phyloP scores from a whole-genome alignment of 2,113 vertebrate species.

The Oophaga pumilio region DNA sequence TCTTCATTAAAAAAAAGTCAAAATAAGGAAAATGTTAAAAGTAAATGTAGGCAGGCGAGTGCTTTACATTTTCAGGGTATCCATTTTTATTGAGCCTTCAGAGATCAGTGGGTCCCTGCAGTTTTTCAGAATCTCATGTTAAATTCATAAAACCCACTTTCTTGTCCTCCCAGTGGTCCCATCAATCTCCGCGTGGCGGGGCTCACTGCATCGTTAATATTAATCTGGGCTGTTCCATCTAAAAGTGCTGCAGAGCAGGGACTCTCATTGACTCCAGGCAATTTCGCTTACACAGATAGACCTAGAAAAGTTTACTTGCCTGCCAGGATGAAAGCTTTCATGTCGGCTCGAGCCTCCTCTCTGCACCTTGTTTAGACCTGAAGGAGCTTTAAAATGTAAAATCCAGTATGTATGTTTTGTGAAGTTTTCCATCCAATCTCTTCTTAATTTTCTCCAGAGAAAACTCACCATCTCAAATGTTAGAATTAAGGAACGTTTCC shows the following conservation, averaged over 20 bases:
- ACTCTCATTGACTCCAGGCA: slow-evolving; percentile 67
- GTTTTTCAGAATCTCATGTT: slow-evolving; percentile 66
- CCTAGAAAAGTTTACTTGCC: slow-evolving; percentile 13
- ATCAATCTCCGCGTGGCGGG: slow-evolving; percentile 68
- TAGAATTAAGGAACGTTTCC: not conserved
- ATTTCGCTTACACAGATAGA: slow-evolving; percentile 55
- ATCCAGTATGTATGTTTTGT: slow-evolving; percentile 59
- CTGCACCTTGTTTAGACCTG: not conserved
- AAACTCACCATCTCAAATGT: slow-evolving; percentile 14
- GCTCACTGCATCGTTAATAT: slow-evolving; percentile 64
- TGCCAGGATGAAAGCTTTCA: slow-evolving; percentile 63
- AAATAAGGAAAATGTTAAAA: not conserved
- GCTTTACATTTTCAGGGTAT: slow-evolving; percentile 61
- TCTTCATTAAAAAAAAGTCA: not conserved
- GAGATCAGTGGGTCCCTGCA: slow-evolving; percentile 63
- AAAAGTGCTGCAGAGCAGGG: slow-evolving; percentile 63
- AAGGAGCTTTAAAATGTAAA: slow-evolving; percentile 62
- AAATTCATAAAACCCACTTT: slow-evolving; percentile 72
- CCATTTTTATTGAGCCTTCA: slow-evolving; percentile 64
- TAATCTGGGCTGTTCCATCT: slow-evolving; percentile 62
- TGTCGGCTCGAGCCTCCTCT: slow-evolving; percentile 37
- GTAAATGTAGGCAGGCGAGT: slow-evolving; percentile 60
- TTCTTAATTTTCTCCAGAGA: slow-evolving; percentile 6
- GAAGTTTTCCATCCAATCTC: not conserved
- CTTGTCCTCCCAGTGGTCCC: slow-evolving; percentile 57